Conservation (phyloP, 1,140 invertebrate species). For the Pseudomyrmex dendroicus region DNA sequence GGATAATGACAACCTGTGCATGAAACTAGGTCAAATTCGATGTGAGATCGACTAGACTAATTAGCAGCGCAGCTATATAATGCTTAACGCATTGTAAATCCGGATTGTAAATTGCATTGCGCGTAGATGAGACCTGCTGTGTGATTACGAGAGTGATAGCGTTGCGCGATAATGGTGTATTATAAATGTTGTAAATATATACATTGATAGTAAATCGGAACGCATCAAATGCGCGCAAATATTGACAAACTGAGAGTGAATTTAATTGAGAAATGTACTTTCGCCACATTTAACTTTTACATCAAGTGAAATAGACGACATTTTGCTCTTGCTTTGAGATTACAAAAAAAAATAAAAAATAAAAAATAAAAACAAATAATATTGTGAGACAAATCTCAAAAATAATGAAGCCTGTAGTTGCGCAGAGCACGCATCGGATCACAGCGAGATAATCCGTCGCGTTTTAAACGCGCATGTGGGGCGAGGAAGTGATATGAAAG, state of each 20-base stretch:
- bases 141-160: conserved; percentile 7
- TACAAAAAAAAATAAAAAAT: no score
- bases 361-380: no score
- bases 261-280: no score
- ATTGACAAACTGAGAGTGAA: no score
- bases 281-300: no score
- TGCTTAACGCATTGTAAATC: conserved; percentile 31
- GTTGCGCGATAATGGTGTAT: no score
- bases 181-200: not conserved
- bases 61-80: conserved; percentile 24
- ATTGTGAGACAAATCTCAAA: no score
- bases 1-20: conserved; percentile 45
- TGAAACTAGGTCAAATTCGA: conserved; percentile 46
- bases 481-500: conserved; percentile 7
- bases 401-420: not conserved
- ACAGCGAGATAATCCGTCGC: conserved; percentile 3
- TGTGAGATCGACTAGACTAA: conserved; percentile 40
- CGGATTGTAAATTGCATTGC: conserved; percentile 31
- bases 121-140: not conserved
- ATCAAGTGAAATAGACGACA: no score
- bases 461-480: conserved; percentile 11
- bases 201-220: not conserved
- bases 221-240: no score
- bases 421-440: not conserved
- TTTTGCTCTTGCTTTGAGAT: no score